phyloP scores from a whole-genome alignment of 2,888 invertebrate genomes.

The Oasisia sp. region DNA sequence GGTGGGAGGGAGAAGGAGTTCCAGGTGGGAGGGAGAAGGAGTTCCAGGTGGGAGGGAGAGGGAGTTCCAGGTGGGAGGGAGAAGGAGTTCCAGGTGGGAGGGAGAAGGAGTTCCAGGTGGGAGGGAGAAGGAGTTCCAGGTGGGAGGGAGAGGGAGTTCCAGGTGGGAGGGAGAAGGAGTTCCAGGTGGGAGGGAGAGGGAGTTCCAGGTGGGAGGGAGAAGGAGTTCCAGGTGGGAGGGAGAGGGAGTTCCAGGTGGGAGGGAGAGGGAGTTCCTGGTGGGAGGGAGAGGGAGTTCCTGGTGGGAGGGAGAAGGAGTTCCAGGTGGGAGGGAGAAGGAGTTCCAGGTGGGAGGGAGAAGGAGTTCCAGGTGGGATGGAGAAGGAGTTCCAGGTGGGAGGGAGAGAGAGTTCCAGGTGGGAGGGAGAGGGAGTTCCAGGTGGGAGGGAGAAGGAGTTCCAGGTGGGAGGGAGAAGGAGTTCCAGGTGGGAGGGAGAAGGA shows the following conservation, averaged over 20 bases:
- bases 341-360: slow-evolving; percentile 50
- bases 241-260: slow-evolving; percentile 51
- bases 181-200: slow-evolving; percentile 51
- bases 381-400: slow-evolving; percentile 49
- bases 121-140: slow-evolving; percentile 46
- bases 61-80: slow-evolving; percentile 51
- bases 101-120: slow-evolving; percentile 50
- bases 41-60: slow-evolving; percentile 51
- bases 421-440: slow-evolving; percentile 48
- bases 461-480: slow-evolving; percentile 50
- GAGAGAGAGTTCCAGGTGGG: slow-evolving; percentile 51
- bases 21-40: slow-evolving; percentile 50
- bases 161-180: slow-evolving; percentile 51
- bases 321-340: slow-evolving; percentile 50
- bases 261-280: slow-evolving; percentile 50
- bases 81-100: slow-evolving; percentile 49
- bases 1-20: slow-evolving; percentile 50
- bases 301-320: slow-evolving; percentile 50
- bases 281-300: slow-evolving; percentile 46
- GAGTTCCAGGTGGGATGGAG: slow-evolving; percentile 52
- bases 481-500: slow-evolving; percentile 50
- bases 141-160: slow-evolving; percentile 48
- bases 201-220: slow-evolving; percentile 51
- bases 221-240: slow-evolving; percentile 50
- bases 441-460: slow-evolving; percentile 47